These are phyloP conservation scores for Matsumyia berberina DNA, from an alignment of 2,888 invertebrate species.

Conservation along the genomic window DNA sequence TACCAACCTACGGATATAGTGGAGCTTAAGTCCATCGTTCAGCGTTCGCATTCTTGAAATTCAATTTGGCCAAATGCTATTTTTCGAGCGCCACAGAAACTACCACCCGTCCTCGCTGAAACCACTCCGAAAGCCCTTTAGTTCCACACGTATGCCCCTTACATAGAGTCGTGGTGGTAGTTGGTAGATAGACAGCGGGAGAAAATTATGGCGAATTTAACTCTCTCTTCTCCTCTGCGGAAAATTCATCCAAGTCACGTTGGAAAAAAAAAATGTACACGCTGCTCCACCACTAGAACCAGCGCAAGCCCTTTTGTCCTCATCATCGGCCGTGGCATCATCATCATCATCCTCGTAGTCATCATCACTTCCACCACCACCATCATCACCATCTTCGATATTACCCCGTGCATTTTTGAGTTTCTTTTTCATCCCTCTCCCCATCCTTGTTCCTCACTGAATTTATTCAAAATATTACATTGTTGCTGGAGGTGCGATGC, in stretches of 20 bases:
- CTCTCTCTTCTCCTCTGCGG: slow-evolving; percentile 8
- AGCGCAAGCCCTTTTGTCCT: slow-evolving; percentile 13
- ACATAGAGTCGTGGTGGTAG: neutral
- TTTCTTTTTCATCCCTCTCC: neutral
- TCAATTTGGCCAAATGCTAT: slow-evolving; percentile 68
- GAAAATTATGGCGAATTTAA: slow-evolving; percentile 47
- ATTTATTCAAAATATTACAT: slow-evolving; percentile 53
- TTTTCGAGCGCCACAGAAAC: slow-evolving; percentile 49
- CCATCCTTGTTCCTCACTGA: slow-evolving; percentile 25
- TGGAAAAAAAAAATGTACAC: slow-evolving; percentile 3
- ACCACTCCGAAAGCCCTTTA: slow-evolving; percentile 29
- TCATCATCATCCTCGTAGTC: slow-evolving; percentile 10
- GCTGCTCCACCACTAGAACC: neutral
- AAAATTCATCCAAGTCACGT: slow-evolving; percentile 3
- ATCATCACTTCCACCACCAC: slow-evolving; percentile 35
- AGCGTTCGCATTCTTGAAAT: slow-evolving; percentile 65
- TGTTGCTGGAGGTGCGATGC: slow-evolving; percentile 36
- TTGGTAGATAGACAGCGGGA: slow-evolving; percentile 1
- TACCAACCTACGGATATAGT: neutral
- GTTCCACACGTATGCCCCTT: slow-evolving; percentile 55
- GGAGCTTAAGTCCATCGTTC: slow-evolving; percentile 36
- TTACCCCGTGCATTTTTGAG: slow-evolving; percentile 16
- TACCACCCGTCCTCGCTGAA: neutral
- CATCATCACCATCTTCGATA: slow-evolving; percentile 44
- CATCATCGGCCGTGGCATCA: slow-evolving; percentile 9